These are phyloP conservation scores for Thripadectes ignobilis DNA, from an alignment of 2,797 vertebrate genomes.

Conservation along the genomic window DNA sequence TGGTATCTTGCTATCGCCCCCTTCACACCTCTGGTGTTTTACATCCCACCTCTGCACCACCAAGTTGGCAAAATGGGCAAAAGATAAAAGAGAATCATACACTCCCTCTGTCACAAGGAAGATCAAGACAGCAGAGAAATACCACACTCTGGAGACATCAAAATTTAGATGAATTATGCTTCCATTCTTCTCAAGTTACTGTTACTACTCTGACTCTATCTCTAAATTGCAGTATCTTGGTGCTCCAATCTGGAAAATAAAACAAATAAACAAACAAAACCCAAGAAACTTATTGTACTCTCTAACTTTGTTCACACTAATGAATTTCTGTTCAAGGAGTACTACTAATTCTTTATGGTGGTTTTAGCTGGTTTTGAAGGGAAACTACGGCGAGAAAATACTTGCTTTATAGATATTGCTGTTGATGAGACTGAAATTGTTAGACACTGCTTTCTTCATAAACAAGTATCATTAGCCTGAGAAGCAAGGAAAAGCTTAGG, in stretches of 20 bases:
- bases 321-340: neutral
- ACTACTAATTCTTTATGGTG: neutral
- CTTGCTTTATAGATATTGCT: neutral
- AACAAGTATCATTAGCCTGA: neutral
- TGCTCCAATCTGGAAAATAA: neutral
- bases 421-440: neutral
- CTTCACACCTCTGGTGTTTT: neutral
- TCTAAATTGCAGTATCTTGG: neutral
- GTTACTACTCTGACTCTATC: neutral
- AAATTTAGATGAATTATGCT: neutral
- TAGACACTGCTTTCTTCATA: neutral
- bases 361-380: neutral
- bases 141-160: neutral
- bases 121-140: neutral
- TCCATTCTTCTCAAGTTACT: neutral
- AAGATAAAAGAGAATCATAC: neutral
- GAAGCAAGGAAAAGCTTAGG: neutral
- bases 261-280: neutral
- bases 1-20: neutral
- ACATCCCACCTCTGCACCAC: neutral
- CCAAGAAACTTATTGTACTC: neutral
- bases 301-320: neutral
- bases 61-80: neutral
- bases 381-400: neutral
- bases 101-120: neutral